Percentiles rank a stretch among this genome's conserved stretches.
phyloP scores from a whole-genome alignment of 2,113 vertebrate species.

The Tetraodon nigroviridis region DNA sequence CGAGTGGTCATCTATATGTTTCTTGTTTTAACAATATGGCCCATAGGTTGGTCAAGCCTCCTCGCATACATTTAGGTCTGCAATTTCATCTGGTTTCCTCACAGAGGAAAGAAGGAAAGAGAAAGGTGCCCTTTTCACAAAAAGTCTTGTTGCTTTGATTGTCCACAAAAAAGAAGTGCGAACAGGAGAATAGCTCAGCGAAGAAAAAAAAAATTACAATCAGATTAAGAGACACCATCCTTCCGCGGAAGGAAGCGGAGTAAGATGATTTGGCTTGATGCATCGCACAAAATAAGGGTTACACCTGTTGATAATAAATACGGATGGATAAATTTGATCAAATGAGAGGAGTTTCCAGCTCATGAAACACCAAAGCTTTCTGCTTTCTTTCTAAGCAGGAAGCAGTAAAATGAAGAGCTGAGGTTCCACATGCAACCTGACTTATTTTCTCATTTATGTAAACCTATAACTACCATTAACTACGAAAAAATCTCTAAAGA shows the following conservation, averaged over 20 bases:
- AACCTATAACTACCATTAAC: background rate
- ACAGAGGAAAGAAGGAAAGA: slow-evolving; percentile 85
- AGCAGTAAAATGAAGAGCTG: background rate
- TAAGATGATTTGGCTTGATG: slow-evolving; percentile 96
- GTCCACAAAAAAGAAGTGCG: slow-evolving; percentile 73
- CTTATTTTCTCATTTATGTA: background rate
- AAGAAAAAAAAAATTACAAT: slow-evolving; percentile 75
- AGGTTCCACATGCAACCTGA: background rate
- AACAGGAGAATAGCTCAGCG: slow-evolving; percentile 69
- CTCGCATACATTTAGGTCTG: slow-evolving; percentile 73
- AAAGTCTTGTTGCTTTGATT: slow-evolving; percentile 78
- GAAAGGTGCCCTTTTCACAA: slow-evolving; percentile 80
- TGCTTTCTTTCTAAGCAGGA: background rate
- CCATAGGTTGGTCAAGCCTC: slow-evolving; percentile 62
- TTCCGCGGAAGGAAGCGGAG: slow-evolving; percentile 75
- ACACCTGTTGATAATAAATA: slow-evolving; percentile 76
- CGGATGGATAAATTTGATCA: slow-evolving; percentile 11
- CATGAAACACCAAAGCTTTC: too few species aligned
- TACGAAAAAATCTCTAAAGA: background rate
- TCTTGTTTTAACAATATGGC: slow-evolving; percentile 66
- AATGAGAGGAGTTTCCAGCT: background rate
- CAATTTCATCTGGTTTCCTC: slow-evolving; percentile 81
- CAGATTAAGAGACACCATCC: slow-evolving; percentile 75
- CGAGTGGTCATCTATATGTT: slow-evolving; percentile 66
- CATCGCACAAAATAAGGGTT: slow-evolving; percentile 95